A percentile compares a stretch with the other conserved stretches of the same genome.
Conservation (phyloP, 1,140 invertebrate species). For the Mycetomoellerius zeteki region DNA sequence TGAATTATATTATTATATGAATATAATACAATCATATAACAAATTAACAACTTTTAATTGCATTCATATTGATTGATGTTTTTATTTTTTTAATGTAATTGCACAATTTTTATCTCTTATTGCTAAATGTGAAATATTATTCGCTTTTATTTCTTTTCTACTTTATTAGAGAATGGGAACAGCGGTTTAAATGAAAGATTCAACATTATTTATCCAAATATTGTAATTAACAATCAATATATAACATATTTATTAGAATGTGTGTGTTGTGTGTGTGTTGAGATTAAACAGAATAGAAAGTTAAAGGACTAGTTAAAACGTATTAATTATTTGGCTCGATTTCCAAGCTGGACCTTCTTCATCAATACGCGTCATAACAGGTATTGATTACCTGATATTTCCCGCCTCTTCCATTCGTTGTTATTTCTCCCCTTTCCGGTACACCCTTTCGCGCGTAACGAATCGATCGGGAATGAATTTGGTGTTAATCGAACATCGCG, state of each 20-base stretch:
- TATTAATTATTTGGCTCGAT: neutral
- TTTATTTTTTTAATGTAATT: neutral
- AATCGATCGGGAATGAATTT: neutral
- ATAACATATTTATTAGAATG: neutral
- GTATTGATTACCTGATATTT: conserved; percentile 49
- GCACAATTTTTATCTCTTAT: neutral
- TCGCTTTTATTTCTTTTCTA: neutral
- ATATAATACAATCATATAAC: neutral
- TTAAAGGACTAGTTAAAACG: neutral
- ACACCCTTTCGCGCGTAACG: conserved; percentile 2
- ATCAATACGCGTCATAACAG: conserved; percentile 12
- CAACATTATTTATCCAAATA: neutral
- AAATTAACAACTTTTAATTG: neutral
- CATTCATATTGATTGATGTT: neutral
- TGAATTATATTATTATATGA: neutral
- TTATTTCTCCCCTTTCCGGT: neutral
- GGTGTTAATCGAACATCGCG: neutral
- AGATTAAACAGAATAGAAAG: neutral
- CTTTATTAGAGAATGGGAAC: neutral
- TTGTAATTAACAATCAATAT: neutral
- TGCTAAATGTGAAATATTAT: neutral
- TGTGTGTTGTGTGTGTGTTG: too few species aligned
- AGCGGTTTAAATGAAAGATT: neutral
- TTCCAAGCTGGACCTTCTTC: neutral
- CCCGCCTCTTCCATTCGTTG: conserved; percentile 27